Evolutionary conservation across 2,888 invertebrate species (phyloP), one percentile per base, ranked within the genome.

Genomic region (Drosophila mercatorum): DNA sequence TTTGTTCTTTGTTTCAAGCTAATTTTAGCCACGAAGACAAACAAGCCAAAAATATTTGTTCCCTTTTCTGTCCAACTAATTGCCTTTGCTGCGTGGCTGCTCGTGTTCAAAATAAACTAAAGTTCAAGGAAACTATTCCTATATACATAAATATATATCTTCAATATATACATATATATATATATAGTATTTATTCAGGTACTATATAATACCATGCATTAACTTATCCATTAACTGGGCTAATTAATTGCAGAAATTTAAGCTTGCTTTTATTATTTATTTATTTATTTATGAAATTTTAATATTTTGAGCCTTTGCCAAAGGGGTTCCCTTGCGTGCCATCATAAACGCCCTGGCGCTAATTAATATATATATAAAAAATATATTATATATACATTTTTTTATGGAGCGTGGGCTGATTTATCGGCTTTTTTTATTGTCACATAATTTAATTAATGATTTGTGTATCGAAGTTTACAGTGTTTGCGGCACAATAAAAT

Each of bases 361-460:
- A 79, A 79, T 79, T 68, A 75, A 75, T 68, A 63, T 52, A 75
- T 68, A 63, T 52, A 66, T 75, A 66, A 78, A 68, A 64, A 2
- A 40, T n/a, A 40, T 40, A 31, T 22, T 22, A 22, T 56, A 34
- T 34, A 34, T 14, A 36, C 12, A 44, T 31, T 12, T 60, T 60
- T 63, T 66, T 36, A 31, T 51, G 14, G 53, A 44, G 70, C 55
- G 61, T 64, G 40, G 67, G 65, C 43, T 68, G 71, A 78, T 78
- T 77, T 70, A 77, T 77, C 67, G 22, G 40, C 53, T 63, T 77
- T 57, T 74, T 81, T 83, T 87, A 84, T 75, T 81, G 82, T 87
- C 80, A 84, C 55, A 80, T 80, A 72, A 74, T 84, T 84, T 80
- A 87, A 87, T 83, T 81, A 87, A 80, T 83, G 88, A 84, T 80